Evolutionary conservation across 2,797 vertebrate genomes (phyloP), one percentile per base, ranked within the genome.

Genomic region (Pipistrellus kuhlii): DNA sequence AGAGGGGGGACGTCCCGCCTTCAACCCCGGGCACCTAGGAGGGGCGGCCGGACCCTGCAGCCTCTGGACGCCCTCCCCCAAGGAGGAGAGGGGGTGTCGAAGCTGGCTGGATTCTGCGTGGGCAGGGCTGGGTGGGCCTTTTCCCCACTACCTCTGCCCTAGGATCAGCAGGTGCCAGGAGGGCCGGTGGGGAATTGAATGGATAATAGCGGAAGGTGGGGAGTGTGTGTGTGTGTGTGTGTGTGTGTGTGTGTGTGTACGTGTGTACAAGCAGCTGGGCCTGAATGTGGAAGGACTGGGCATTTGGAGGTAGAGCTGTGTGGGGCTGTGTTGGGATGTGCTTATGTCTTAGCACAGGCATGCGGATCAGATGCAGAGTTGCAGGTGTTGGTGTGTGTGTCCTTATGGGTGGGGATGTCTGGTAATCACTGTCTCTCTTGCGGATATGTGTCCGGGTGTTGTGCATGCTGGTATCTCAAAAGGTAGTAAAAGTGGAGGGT

Each of bases 61-160:
- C 78, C 15, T 15, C 62, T 41, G 71, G 64, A 23, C 48, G 27
- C 38, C 48, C 20, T 73, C 44, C n/a, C 64, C 68, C 41, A 32
- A 17, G 57, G 57, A 46, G 80, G 55, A 44, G 27, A 44, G 48
- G 57, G 72, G 59, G 25, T 64, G 82, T 46, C 64, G 1, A 8
- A 53, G 48, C 6, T 4, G 57, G 48, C 66, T 46, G 53, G 72
- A 86, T 35, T 84, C 59, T n/a, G 48, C 72, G 71, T 32, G 38
- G 30, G 86, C 69, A 55, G 62, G 48, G 15, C 59, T 46, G 86
- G 94, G 89, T 51, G 86, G 94, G 87, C 96, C 96, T 81, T 59
- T 62, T 32, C 59, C 17, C 32, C 11, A 18, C 30, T 9, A 17
- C 32, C 35, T 46, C 25, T 8, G 32, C 5, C 41, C n/a, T 27